Evolutionary conservation across 1,140 invertebrate species (phyloP), one percentile per base, ranked within the genome.

Genomic region (Xylocopa sonorina): DNA sequence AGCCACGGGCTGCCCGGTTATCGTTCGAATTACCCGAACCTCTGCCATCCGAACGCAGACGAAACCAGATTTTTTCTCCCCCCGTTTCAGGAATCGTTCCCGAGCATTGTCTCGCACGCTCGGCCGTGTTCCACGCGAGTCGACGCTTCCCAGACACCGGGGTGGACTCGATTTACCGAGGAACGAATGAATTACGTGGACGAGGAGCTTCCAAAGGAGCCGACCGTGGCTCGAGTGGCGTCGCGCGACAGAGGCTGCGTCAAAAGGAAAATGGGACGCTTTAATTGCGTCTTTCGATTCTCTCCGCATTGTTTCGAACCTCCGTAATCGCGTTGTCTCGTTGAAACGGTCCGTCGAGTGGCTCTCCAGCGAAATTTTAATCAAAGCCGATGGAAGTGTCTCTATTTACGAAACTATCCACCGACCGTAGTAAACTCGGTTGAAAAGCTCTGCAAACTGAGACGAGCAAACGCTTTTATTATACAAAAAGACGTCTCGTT

Each of bases 1-100:
- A 60, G 21, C 43, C 50, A 60, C 66, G 27, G 38, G 53, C 43
- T 57, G 55, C 16, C 63, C 57, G 51, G 67, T 67, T 77, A 68
- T 66, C 72, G 60, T 43, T 57, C 48, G 58, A 79, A 63, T 73
- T 76, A 69, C 46, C 69, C 21, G 55, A 41, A 63, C 7, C 34
- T 48, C 32, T 14, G 3, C 27, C 58, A n/a, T 62, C 57, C 41
- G 24, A n/a, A n/a, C n/a, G n/a, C n/a, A n/a, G n/a, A 32, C 68
- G 32, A 41, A 51, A 46, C 66, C 53, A 71, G 50, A 55, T 51
- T 58, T 24, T 68, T 77, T 68, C 46, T 38, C 46, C 16, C 34
- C 5, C 46, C 24, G n/a, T 32, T 32, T 2, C n/a, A 3, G 34
- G 18, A 3, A 53, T 29, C 48, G 46, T 38, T 67, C 34, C 32